These are phyloP conservation scores for Archegozetes longisetosus DNA, from an alignment of 1,140 invertebrate genomes.

Conservation along the genomic window DNA sequence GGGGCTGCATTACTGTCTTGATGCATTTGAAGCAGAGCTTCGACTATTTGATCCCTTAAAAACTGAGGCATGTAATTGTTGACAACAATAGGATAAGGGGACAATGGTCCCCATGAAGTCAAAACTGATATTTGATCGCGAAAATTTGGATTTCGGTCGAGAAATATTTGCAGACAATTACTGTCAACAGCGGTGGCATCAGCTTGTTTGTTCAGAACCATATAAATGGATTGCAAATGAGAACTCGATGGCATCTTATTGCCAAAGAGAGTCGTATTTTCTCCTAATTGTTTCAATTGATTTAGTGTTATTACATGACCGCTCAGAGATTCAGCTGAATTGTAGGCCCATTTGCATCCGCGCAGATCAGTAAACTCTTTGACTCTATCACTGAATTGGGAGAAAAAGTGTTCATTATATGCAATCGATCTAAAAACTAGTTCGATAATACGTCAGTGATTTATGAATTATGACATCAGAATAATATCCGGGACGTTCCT, in stretches of 20 bases:
- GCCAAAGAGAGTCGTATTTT: conserved; percentile 44
- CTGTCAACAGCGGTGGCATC: conserved; percentile 45
- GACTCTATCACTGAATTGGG: conserved; percentile 34
- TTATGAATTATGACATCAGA: conserved; percentile 42
- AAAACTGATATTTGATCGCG: conserved; percentile 37
- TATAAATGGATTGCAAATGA: conserved; percentile 41
- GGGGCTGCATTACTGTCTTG: conserved; percentile 32
- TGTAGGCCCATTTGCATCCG: conserved; percentile 40
- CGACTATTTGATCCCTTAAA: conserved; percentile 32
- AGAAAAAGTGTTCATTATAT: conserved; percentile 20
- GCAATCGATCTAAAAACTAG: not conserved
- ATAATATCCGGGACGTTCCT: conserved; percentile 38
- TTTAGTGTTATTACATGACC: conserved; percentile 37
- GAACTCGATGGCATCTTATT: conserved; percentile 37
- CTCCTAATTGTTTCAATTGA: conserved; percentile 38
- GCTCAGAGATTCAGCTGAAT: conserved; percentile 37
- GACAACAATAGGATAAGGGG: conserved; percentile 41
- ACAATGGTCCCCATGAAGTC: conserved; percentile 41
- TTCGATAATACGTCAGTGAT: conserved; percentile 36
- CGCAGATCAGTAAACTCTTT: conserved; percentile 39
- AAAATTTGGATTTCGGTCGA: conserved; percentile 38
- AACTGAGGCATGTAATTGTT: conserved; percentile 24
- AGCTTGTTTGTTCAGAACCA: conserved; percentile 41
- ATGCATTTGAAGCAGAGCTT: conserved; percentile 31
- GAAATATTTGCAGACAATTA: conserved; percentile 36